Evolutionary conservation across 2,888 invertebrate genomes (phyloP).

Genomic region (Aricia artaxerxes): DNA sequence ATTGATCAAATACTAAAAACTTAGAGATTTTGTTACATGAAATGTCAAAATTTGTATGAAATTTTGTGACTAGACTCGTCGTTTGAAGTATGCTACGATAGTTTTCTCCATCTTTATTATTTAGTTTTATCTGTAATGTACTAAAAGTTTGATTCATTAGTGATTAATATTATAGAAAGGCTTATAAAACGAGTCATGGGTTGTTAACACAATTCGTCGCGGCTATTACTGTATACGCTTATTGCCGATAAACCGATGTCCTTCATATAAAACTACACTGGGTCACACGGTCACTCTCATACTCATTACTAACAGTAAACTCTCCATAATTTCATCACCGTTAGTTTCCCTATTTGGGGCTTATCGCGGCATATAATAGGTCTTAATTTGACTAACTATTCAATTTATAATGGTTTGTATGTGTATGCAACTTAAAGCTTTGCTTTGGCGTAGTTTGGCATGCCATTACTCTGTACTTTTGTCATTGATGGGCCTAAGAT

Average conservation of each 20-base stretch:
- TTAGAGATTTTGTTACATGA: too few relatives aligned
- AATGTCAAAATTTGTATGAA: too few relatives aligned
- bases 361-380: background rate
- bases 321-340: background rate
- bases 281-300: background rate
- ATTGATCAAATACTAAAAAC: too few relatives aligned
- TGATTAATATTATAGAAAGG: background rate
- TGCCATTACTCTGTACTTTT: background rate
- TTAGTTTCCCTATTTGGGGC: background rate
- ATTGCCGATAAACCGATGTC: conserved; percentile 6
- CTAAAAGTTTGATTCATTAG: background rate
- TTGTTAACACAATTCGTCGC: background rate
- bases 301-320: background rate
- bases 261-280: background rate
- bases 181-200: background rate
- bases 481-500: too few relatives aligned
- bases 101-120: background rate
- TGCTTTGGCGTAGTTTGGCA: background rate
- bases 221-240: background rate
- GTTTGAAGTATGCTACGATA: background rate
- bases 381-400: background rate
- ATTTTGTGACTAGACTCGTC: background rate
- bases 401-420: background rate
- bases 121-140: too few relatives aligned
- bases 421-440: background rate